These are phyloP conservation scores for Entomobrya multifasciata DNA, from an alignment of 2,888 invertebrate genomes.

Conservation along the genomic window DNA sequence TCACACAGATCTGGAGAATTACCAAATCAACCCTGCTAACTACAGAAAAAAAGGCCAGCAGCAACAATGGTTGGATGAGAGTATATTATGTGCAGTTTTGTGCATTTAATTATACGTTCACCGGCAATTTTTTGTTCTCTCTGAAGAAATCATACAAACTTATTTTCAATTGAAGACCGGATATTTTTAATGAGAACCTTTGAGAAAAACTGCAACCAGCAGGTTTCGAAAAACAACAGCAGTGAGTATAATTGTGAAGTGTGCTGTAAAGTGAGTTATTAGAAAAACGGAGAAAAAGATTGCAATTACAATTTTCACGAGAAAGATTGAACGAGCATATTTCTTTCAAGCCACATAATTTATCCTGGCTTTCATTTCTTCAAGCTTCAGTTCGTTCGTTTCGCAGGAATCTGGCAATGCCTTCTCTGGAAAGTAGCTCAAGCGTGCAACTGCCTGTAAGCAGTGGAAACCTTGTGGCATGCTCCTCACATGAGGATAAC, in stretches of 20 bases:
- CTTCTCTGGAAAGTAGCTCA: slow-evolving; percentile 65
- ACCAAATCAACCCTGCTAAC: not conserved
- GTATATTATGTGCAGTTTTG: not conserved
- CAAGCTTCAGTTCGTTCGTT: not conserved
- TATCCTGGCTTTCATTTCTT: slow-evolving; percentile 17
- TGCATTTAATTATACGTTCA: not conserved
- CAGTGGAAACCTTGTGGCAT: slow-evolving; percentile 10
- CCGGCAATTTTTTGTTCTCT: not conserved
- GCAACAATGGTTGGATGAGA: no score
- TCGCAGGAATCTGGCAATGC: slow-evolving; percentile 55
- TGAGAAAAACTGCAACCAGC: not conserved
- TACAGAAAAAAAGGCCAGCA: no score
- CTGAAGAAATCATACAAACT: no score
- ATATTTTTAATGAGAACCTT: not conserved
- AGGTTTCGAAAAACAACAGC: not conserved
- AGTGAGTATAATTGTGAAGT: not conserved
- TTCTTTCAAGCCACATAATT: slow-evolving; percentile 38
- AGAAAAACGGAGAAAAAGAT: not conserved
- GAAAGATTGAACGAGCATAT: slow-evolving; percentile 46
- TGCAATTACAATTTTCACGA: not conserved
- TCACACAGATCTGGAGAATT: slow-evolving; percentile 13
- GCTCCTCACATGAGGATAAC: slow-evolving; percentile 33
- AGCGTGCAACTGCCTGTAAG: slow-evolving; percentile 47
- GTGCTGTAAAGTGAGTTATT: not conserved
- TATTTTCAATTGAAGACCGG: no score